Base-by-base conservation (phyloP, 2,113 vertebrate species). In the Salminus brasiliensis region DNA sequence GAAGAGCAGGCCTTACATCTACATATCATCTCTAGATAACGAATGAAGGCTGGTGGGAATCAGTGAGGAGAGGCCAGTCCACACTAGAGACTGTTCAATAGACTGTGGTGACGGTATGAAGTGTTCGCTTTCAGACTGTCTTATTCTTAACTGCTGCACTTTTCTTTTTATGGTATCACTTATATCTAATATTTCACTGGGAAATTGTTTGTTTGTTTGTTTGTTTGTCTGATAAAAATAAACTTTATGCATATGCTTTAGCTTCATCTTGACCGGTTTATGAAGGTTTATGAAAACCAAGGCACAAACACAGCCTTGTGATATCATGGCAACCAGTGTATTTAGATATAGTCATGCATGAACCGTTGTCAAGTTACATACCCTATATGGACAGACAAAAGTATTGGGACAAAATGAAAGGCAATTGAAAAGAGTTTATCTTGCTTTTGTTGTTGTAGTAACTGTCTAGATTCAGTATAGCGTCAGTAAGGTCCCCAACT, bases 71-170 rank as follows among this genome's bases (percentile, higher is more conserved):
- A 49, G 6, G 30, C n/a, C 16, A 5, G 5, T 65, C 59, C 16
- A 66, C 15, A 18, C 62, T 18, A 25, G 1, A 4, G 8, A 3
- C 52, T 32, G 8, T 70, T 7, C 41, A n/a, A n/a, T n/a, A 13
- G 18, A 5, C 39, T 5, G 25, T 72, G 32, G 67, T 65, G 67
- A 53, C 41, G 59, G 70, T 41, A 34, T 78, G 39, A 67, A 39
- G 34, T 52, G 13, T 74, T 69, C 62, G 1, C 53, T 77, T 23
- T 76, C 30, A 63, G 27, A 80, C 63, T 87, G 76, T 88, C 13
- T 70, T 69, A 45, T 69, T 79, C 12, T 81, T 66, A 83, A 85
- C 68, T 80, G 39, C 80, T 89, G 86, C 86, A 90, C 85, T 85
- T 88, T 84, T 79, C 49, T 84, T 86, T 88, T 86, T 88, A 25